phyloP scores from a whole-genome alignment of 2,797 vertebrate species.

The Columba guinea region DNA sequence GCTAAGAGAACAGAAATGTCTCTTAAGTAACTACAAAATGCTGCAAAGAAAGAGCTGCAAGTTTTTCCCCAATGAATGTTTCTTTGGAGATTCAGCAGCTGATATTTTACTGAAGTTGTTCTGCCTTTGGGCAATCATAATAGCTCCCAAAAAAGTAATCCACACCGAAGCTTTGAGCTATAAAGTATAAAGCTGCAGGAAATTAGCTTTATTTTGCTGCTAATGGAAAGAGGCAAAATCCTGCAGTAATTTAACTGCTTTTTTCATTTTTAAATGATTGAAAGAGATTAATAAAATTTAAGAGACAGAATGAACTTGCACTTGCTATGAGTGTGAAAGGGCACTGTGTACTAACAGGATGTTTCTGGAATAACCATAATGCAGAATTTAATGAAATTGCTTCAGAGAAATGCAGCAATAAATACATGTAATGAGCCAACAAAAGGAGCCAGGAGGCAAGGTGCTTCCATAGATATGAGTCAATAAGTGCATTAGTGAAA shows the following conservation, averaged over 20 bases:
- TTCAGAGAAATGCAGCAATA: constrained; percentile 50
- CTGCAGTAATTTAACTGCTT: background rate
- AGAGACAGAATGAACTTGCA: background rate
- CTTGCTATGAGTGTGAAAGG: constrained; percentile 10
- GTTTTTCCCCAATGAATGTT: background rate
- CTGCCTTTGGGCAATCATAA: constrained; percentile 36
- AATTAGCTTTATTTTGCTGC: constrained; percentile 49
- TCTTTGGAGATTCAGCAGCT: constrained; percentile 15
- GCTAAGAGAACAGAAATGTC: background rate
- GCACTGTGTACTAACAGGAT: background rate
- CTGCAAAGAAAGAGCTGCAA: background rate
- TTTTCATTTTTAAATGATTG: constrained; percentile 7
- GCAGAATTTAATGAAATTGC: constrained; percentile 43
- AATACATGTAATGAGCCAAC: constrained; percentile 20
- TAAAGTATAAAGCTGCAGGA: constrained; percentile 37
- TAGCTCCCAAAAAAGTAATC: constrained; percentile 43
- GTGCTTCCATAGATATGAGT: constrained; percentile 30
- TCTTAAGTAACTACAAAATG: constrained; percentile 13
- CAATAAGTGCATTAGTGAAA: background rate
- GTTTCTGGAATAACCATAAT: constrained; percentile 27
- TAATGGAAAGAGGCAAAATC: constrained; percentile 30
- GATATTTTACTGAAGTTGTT: constrained; percentile 39
- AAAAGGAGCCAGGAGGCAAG: constrained; percentile 32
- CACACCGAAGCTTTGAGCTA: constrained; percentile 24
- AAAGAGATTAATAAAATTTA: constrained; percentile 41